Evolutionary conservation across 2,888 invertebrate genomes (phyloP), one percentile per base, ranked within the genome.

Genomic region (Drosophila ezoana): DNA sequence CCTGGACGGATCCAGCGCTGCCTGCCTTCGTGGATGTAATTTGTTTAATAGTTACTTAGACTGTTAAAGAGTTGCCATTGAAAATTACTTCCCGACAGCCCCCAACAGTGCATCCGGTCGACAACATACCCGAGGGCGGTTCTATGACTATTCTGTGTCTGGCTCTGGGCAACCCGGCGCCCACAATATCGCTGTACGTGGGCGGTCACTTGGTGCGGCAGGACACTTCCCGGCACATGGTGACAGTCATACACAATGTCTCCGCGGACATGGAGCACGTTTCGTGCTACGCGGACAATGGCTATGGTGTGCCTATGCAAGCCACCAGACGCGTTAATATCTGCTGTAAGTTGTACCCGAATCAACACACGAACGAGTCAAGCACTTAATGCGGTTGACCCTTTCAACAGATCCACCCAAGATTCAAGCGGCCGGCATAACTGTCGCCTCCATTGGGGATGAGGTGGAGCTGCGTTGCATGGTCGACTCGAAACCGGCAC

Each of bases 261-360:
- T 96, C 96, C 0, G 93, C 95, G 2, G 96, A 96, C 91, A 97
- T 97, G 96, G 95, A 96, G 89, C 95, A 96, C 91, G 95, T 97
- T 71, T 96, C 96, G 0, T 97, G 97, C 91, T 97, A 96, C 92
- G 97, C 96, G 0, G 97, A 97, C 92, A 97, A 97, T 89, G 97
- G 97, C 1, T 96, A 96, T 88, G 97, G 97, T 0, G 96, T 96
- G 0, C 97, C 97, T 2, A 96, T 96, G 95, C 96, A 97, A 91
- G 95, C 97, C 0, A 95, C 96, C 0, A 93, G 95, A 76, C 95
- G 95, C 90, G 95, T 97, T 64, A 95, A 95, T 65, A 96, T 97
- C 57, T 96, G 96, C 87, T 96, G 97, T 97, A 92, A 95, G 96
- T 94, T 61, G 9, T 0, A 2, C 6, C 11, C 4, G 20, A 20